Evolutionary conservation across 2,888 invertebrate genomes (phyloP).

Genomic region (Lasioglossum figueresi): DNA sequence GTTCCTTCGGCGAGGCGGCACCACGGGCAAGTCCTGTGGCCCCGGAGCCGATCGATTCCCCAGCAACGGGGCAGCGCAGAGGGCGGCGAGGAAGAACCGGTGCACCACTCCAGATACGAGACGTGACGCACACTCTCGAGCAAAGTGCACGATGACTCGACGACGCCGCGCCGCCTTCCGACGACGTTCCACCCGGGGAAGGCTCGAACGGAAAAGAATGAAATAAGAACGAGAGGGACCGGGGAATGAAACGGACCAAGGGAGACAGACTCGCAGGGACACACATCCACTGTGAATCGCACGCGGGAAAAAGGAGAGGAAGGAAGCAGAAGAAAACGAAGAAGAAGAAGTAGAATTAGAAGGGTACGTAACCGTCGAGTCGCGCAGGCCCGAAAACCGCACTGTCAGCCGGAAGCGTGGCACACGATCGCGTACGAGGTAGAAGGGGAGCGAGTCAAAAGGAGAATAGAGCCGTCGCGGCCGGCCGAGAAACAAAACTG

Average conservation of each 20-base stretch:
- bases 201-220: slow-evolving; percentile 3
- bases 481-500: slow-evolving; percentile 32
- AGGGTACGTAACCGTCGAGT: slow-evolving; percentile 29
- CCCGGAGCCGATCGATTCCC: slow-evolving; percentile 48
- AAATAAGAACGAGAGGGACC: neutral
- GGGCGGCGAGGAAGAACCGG: slow-evolving; percentile 50
- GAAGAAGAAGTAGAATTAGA: slow-evolving; percentile 18
- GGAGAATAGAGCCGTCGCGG: slow-evolving; percentile 25
- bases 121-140: slow-evolving; percentile 49
- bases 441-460: slow-evolving; percentile 31
- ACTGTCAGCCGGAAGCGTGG: slow-evolving; percentile 73
- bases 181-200: slow-evolving; percentile 3
- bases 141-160: slow-evolving; percentile 52
- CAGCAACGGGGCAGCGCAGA: slow-evolving; percentile 15
- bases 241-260: neutral
- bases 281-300: slow-evolving; percentile 57
- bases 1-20: neutral
- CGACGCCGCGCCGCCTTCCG: slow-evolving; percentile 19
- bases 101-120: slow-evolving; percentile 50
- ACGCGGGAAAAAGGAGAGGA: slow-evolving; percentile 25
- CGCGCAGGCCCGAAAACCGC: slow-evolving; percentile 67
- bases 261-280: slow-evolving; percentile 2
- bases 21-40: slow-evolving; percentile 34
- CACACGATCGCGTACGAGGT: slow-evolving; percentile 58
- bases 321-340: neutral